Evolutionary conservation across 2,113 vertebrate genomes (phyloP), one percentile per base, ranked within the genome.

Genomic region (Peromyscus leucopus): DNA sequence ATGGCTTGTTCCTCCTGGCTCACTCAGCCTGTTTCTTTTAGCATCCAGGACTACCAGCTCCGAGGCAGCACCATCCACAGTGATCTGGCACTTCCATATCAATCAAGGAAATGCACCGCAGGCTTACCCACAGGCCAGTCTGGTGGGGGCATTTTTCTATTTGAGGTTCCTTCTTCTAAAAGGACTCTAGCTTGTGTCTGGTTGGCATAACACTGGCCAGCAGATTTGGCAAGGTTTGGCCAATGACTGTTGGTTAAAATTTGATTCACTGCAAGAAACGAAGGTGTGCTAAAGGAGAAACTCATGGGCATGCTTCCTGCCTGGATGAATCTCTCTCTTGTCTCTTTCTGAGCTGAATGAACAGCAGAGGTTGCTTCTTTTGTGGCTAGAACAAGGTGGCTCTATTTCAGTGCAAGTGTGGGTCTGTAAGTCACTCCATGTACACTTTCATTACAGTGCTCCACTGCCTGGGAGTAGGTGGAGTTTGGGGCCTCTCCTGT

Each of bases 321-420:
- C 59, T 12, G 1, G 7, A 67, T 48, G 19, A 67, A 51, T 36
- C 51, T 92, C 57, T 89, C 42, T 48, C 33, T 71, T 71, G 72
- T 67, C 63, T 92, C 36, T 91, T 89, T 94, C 61, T 91, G 96
- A 80, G n/a, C 75, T 17, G 48, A 13, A 12, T 55, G 48, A n/a
- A 86, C 7, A 86, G 63, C 51, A 79, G 28, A 92, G n/a, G 65
- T 89, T 24, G 72, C 69, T 89, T 95, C 71, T 82, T 93, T 78
- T n/a, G 65, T 90, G 39, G 42, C n/a, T 85, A 46, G 85, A 95
- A 48, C 39, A 78, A 61, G 33, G 61, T 5, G 28, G 39, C 7
- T 82, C 42, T 72, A 19, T 31, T 24, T 33, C 51, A 33, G 9
- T 8, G n/a, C 21, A 80, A 57, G 39, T 15, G 12, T 82, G 93